Evolutionary conservation across 2,797 vertebrate species (phyloP), one percentile per base, ranked within the genome.

Genomic region (Coilia nasus): DNA sequence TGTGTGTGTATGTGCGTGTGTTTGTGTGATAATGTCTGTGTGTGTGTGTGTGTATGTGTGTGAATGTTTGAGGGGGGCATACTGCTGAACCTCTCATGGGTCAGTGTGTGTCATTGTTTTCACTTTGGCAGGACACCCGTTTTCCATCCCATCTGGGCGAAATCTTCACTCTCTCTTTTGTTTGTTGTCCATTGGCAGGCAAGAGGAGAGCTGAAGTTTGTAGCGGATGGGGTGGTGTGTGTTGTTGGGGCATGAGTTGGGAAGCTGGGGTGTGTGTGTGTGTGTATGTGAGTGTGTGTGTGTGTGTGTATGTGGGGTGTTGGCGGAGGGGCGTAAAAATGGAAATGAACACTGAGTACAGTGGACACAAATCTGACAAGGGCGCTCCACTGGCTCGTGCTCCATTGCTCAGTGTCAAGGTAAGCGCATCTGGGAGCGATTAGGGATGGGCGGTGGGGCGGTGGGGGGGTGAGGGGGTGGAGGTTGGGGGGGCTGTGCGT

Each of bases 371-470:
- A 44, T 78, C 71, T 78, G 71, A 44, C 71, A 78, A 78, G 71
- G 35, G 71, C 31, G 6, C 31, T 44, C 71, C 41, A 35, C 41
- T 78, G 35, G 71, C 71, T 78, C 81, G 60, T 82, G 62, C 81
- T 15, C 3, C 50, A 46, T 82, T 84, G 57, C 87, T 88, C 57
- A 82, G 86, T 83, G 85, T 80, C 21, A 19, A 83, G 83, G 85
- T 88, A 84, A 80, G n/a, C 23, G 35, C 90, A 87, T 86, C 64
- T 86, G 89, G 85, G 87, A 59, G n/a, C 60, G 67, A 71, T 92
- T 91, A 89, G 46, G 28, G 57, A 11, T 6, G 71, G 35, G 19
- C 28, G 25, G 21, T 7, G 10, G 59, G 4, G 23, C 0, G n/a
- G 25, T 12, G 62, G 23, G 60, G n/a, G 60, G n/a, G 21, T n/a